phyloP scores from a whole-genome alignment of 2,888 invertebrate genomes.

The Cotesia congregata region DNA sequence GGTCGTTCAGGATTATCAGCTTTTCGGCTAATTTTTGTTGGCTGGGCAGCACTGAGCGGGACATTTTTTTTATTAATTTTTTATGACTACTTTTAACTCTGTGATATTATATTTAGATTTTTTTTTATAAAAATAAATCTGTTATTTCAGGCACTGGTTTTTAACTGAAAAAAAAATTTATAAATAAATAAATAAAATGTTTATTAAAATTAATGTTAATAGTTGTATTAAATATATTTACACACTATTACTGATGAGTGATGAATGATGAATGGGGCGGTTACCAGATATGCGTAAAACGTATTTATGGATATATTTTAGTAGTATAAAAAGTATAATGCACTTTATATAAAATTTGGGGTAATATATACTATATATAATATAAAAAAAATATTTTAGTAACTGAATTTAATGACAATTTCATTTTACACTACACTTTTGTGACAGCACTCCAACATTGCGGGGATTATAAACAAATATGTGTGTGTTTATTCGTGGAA shows the following conservation, averaged over 20 bases:
- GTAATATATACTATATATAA: neutral
- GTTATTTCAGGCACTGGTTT: neutral
- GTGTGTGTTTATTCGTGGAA: neutral
- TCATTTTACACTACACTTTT: neutral
- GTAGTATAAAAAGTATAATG: neutral
- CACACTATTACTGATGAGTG: neutral
- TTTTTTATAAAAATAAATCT: neutral
- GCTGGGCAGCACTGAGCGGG: slow-evolving; percentile 82
- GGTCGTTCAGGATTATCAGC: slow-evolving; percentile 95
- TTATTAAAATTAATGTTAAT: neutral
- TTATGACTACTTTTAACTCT: too few relatives aligned
- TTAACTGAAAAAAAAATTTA: neutral
- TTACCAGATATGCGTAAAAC: too few relatives aligned
- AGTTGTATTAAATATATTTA: neutral
- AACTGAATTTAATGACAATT: slow-evolving; percentile 1
- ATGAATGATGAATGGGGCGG: too few relatives aligned
- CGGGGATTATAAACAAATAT: neutral
- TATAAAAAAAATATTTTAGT: neutral
- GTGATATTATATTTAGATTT: too few relatives aligned
- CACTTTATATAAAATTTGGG: neutral
- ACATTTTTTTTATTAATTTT: slow-evolving; percentile 69
- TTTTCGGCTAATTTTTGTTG: slow-evolving; percentile 99
- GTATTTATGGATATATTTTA: too few relatives aligned
- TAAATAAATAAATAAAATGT: neutral
- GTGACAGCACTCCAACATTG: neutral